Evolutionary conservation across 2,888 invertebrate genomes (phyloP).

Genomic region (Ptychoptera albimana): DNA sequence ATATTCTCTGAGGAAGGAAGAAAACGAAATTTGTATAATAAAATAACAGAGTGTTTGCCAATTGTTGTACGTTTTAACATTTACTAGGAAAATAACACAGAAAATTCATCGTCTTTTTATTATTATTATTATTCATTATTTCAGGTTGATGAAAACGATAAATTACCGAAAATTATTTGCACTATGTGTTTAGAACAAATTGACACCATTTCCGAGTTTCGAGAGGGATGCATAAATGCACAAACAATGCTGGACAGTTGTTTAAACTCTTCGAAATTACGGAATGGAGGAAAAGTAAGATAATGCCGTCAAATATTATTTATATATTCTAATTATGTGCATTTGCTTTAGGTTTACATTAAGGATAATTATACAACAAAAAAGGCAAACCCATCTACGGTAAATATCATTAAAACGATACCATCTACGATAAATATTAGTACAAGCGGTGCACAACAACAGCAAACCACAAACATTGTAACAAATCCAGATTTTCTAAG

Average conservation of each 20-base stretch:
- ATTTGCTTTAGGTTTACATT: too few species aligned
- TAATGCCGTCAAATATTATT: too few species aligned
- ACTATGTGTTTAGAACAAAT: constrained; percentile 43
- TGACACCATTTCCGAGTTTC: constrained; percentile 43
- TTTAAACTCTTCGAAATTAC: constrained; percentile 44
- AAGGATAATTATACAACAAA: not conserved
- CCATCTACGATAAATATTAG: not conserved
- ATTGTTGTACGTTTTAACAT: constrained; percentile 39
- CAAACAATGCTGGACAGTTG: constrained; percentile 51
- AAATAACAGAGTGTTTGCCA: constrained; percentile 47
- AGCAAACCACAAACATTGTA: not conserved
- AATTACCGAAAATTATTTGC: constrained; percentile 51
- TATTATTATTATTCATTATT: too few species aligned
- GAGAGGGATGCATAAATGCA: constrained; percentile 45
- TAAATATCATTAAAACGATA: constrained; percentile 1
- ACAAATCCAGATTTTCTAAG: constrained; percentile 22
- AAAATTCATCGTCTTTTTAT: not conserved
- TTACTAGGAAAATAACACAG: too few species aligned
- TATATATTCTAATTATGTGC: too few species aligned
- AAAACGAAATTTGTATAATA: constrained; percentile 43
- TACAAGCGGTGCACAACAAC: not conserved
- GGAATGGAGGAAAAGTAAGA: constrained; percentile 42
- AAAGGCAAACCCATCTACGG: not conserved
- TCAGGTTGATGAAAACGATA: constrained; percentile 49
- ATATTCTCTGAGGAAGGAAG: constrained; percentile 50